Conservation (phyloP, 2,888 invertebrate genomes). For the Entomobrya multifasciata region DNA sequence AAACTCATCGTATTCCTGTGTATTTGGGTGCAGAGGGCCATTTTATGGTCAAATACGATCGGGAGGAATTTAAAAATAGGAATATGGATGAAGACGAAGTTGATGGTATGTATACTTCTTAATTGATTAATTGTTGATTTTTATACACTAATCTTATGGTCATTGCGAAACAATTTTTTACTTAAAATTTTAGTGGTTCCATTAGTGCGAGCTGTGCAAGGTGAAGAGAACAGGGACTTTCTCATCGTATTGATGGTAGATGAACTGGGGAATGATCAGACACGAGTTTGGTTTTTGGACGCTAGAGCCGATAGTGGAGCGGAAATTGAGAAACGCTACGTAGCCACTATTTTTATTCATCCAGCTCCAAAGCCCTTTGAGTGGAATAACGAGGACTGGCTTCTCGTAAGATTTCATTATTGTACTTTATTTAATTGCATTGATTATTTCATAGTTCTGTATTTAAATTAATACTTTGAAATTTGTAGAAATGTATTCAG, state of each 20-base stretch:
- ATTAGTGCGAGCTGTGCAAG: neutral
- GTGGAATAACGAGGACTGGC: neutral
- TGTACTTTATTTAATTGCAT: neutral
- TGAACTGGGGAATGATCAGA: neutral
- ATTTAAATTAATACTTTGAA: too few relatives aligned
- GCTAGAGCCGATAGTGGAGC: neutral
- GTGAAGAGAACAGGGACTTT: neutral
- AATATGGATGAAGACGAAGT: neutral
- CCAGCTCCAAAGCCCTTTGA: neutral
- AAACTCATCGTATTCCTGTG: constrained; percentile 7
- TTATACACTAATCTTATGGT: neutral
- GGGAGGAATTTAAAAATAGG: neutral
- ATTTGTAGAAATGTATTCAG: too few relatives aligned
- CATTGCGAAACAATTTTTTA: neutral
- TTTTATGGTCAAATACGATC: constrained; percentile 15
- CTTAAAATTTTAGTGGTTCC: constrained; percentile 24
- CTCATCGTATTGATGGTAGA: constrained; percentile 2
- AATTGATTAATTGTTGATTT: neutral
- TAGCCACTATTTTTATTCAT: neutral
- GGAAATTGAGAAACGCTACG: neutral
- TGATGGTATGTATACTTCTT: neutral
- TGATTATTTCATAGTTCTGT: too few relatives aligned
- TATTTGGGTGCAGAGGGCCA: neutral
- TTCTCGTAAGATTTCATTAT: neutral
- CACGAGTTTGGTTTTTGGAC: constrained; percentile 11